Base-by-base conservation (phyloP, 2,888 invertebrate species). In the Xanthia togata region DNA sequence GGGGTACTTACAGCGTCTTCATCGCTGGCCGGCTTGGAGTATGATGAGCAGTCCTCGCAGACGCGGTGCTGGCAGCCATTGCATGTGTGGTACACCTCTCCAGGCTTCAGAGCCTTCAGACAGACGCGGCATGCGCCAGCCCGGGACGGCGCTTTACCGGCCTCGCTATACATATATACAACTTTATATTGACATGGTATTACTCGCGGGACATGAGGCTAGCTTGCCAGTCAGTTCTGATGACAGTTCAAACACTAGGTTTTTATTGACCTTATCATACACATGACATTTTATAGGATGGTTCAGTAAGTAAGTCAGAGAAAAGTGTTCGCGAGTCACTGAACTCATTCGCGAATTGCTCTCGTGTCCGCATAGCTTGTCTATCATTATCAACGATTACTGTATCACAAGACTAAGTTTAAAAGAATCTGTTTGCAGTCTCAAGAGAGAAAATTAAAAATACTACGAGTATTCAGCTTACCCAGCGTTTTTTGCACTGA, bases 11-110 rank as follows among this genome's bases (percentile, higher is more conserved):
- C 98, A 94, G 98, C 97, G 90, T 98, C 98, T 91, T 98, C 98
- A 85, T 98, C 98, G 91, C 98, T 98, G 81, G 98, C 98, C 76
- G 98, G 97, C 90, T 98, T 98, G 88, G 98, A 98, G 94, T 99
- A 99, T 73, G 98, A 98, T 86, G 99, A 98, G 93, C 99, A 99
- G 95, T 99, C 99, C 94, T 99, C 99, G 94, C 99, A 99, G 71
- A 99, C 98, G 87, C 98, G 97, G 92, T 98, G 98, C 91, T 98
- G 98, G 94, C 99, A 99, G 95, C 98, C 99, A 91, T 98, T 98
- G 96, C 99, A 99, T 71, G 98, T 98, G 93, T 98, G 98, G 94
- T 98, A 98, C 93, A 98, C 98, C 93, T 99, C 99, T 80, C 98
- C 98, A 0, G 98, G 98, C 91, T 98, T 98, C 93, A 99, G 98